Evolutionary conservation across 2,888 invertebrate genomes (phyloP).

Genomic region (Philaethria dido): DNA sequence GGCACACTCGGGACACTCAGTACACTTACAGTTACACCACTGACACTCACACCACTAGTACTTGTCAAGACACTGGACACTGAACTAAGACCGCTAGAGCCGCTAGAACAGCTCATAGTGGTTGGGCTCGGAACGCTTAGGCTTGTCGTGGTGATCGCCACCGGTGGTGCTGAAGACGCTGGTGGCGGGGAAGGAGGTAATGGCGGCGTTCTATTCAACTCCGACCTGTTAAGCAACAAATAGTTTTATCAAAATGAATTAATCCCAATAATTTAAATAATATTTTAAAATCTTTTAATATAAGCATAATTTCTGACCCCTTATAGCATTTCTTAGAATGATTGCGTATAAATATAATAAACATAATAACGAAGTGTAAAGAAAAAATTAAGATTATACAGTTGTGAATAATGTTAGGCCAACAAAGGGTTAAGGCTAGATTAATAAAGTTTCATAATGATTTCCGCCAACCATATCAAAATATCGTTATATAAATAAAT

Average conservation of each 20-base stretch:
- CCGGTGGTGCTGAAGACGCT: slow-evolving; percentile 66
- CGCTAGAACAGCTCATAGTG: slow-evolving; percentile 39
- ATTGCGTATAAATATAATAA: no score
- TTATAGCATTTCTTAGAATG: no score
- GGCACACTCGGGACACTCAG: slow-evolving; percentile 27
- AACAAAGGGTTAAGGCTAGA: no score
- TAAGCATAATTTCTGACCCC: no score
- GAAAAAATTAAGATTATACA: no score
- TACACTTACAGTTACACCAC: slow-evolving; percentile 36
- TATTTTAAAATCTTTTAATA: no score
- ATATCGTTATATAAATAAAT: no score
- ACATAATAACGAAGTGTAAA: no score
- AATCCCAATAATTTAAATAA: neutral
- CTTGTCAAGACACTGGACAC: slow-evolving; percentile 37
- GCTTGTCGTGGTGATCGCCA: slow-evolving; percentile 46
- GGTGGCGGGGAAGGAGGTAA: slow-evolving; percentile 74
- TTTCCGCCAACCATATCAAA: no score
- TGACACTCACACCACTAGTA: slow-evolving; percentile 38
- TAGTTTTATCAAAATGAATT: no score
- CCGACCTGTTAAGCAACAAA: slow-evolving; percentile 55
- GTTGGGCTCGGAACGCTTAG: slow-evolving; percentile 33
- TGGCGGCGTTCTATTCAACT: slow-evolving; percentile 67
- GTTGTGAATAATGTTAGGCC: no score
- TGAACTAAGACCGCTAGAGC: slow-evolving; percentile 59
- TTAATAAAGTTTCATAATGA: no score